phyloP scores from a whole-genome alignment of 1,140 invertebrate species.

The Zaprionus tsacasi region DNA sequence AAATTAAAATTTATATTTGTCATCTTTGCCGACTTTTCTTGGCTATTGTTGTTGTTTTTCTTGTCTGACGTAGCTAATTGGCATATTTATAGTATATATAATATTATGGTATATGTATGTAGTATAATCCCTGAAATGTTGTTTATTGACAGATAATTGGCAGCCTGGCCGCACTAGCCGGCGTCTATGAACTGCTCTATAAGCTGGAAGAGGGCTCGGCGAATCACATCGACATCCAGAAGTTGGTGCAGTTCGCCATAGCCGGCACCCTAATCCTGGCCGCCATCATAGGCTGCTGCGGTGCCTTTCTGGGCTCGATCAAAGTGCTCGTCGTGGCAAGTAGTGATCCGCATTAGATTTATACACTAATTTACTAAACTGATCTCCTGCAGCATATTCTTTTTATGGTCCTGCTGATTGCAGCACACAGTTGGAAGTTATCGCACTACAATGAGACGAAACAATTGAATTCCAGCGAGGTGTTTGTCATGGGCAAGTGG shows the following conservation, averaged over 20 bases:
- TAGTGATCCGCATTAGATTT: not conserved
- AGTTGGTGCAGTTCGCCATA: slow-evolving; percentile 61
- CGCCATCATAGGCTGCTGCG: slow-evolving; percentile 66
- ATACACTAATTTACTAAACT: not conserved
- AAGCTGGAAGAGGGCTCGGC: slow-evolving; percentile 62
- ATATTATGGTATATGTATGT: not conserved
- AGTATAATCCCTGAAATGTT: slow-evolving; percentile 30
- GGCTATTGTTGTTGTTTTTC: slow-evolving; percentile 32
- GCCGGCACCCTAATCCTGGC: slow-evolving; percentile 58
- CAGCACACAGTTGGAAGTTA: slow-evolving; percentile 65
- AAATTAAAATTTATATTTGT: slow-evolving; percentile 32
- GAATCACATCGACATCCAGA: slow-evolving; percentile 65
- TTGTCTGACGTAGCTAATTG: slow-evolving; percentile 59
- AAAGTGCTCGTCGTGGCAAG: slow-evolving; percentile 71
- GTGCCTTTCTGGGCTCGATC: slow-evolving; percentile 73
- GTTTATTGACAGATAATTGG: slow-evolving; percentile 56
- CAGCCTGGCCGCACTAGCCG: slow-evolving; percentile 62
- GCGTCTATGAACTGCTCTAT: slow-evolving; percentile 63
- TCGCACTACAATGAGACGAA: slow-evolving; percentile 68
- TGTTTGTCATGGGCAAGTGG: slow-evolving; percentile 66
- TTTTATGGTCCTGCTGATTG: slow-evolving; percentile 57
- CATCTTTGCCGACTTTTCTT: slow-evolving; percentile 33
- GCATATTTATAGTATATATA: slow-evolving; percentile 1
- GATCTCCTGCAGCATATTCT: slow-evolving; percentile 53
- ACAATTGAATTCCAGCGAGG: slow-evolving; percentile 54